phyloP scores from a whole-genome alignment of 2,888 invertebrate genomes.

The Teinopalpus imperialis region DNA sequence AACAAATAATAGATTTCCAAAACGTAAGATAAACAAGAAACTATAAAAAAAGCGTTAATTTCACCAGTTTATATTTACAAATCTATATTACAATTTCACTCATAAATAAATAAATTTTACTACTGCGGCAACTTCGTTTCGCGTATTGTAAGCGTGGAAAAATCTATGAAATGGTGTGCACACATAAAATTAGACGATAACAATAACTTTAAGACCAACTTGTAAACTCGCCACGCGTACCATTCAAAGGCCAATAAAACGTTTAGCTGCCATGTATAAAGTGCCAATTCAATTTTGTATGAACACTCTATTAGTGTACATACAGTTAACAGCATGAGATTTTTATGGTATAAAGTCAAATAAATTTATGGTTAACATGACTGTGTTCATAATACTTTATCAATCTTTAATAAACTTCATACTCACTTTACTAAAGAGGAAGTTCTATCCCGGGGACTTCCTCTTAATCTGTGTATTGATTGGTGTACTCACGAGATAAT shows the following conservation, averaged over 20 bases:
- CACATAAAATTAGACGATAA: conserved; percentile 57
- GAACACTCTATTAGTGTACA: conserved; percentile 17
- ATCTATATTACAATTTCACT: conserved; percentile 25
- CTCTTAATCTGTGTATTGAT: too few species aligned
- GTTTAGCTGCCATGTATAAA: conserved; percentile 30
- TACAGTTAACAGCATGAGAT: conserved; percentile 5
- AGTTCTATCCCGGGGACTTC: too few species aligned
- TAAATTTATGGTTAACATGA: conserved; percentile 10
- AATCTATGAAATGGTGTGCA: conserved; percentile 49
- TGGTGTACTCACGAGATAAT: too few species aligned
- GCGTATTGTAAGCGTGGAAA: conserved; percentile 42
- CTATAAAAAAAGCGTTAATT: too few species aligned
- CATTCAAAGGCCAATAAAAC: conserved; percentile 39
- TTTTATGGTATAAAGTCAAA: conserved; percentile 11
- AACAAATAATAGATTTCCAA: too few species aligned
- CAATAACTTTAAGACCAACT: conserved; percentile 49
- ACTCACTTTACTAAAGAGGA: too few species aligned
- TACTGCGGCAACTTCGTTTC: not conserved
- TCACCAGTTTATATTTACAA: too few species aligned
- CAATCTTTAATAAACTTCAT: too few species aligned
- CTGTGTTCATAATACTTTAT: too few species aligned
- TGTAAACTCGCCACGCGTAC: conserved; percentile 44
- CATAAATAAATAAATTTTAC: conserved; percentile 6
- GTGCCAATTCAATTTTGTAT: conserved; percentile 27
- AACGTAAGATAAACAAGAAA: too few species aligned